These are phyloP conservation scores for Tenebrio molitor DNA, from an alignment of 1,140 invertebrate genomes.

Conservation along the genomic window DNA sequence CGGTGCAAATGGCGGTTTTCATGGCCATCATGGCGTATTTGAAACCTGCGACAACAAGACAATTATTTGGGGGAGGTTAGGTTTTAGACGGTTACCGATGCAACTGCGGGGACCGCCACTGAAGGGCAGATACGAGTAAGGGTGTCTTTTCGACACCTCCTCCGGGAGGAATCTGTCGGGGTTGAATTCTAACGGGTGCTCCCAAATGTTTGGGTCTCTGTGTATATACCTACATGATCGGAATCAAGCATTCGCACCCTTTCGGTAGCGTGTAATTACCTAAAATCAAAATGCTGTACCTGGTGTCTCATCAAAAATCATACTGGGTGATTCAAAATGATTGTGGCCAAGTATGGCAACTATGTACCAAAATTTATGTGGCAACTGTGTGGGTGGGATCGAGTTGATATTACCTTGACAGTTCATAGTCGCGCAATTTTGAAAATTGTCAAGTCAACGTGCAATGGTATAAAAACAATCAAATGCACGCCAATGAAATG, in stretches of 20 bases:
- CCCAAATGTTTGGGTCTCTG: constrained; percentile 71
- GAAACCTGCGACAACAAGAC: background rate
- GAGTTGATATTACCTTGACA: too few species aligned
- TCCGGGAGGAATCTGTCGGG: constrained; percentile 70
- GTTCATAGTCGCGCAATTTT: too few species aligned
- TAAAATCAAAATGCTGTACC: constrained; percentile 14
- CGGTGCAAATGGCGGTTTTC: background rate
- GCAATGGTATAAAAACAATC: too few species aligned
- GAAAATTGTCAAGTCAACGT: too few species aligned
- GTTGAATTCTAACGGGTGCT: constrained; percentile 72
- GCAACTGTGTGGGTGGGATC: too few species aligned
- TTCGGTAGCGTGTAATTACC: constrained; percentile 14
- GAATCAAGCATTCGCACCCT: background rate
- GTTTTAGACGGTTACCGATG: constrained; percentile 8
- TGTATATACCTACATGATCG: constrained; percentile 68
- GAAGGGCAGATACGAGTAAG: constrained; percentile 50
- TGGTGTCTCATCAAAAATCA: too few species aligned
- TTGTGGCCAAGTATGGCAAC: too few species aligned
- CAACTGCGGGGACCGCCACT: background rate
- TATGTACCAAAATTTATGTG: too few species aligned
- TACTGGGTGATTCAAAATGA: too few species aligned
- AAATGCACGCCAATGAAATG: too few species aligned
- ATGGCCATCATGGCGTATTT: constrained; percentile 12
- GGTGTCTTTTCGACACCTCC: constrained; percentile 59
- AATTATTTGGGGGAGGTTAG: background rate